Conservation (phyloP, 2,797 vertebrate species). For the Xiphorhynchus erythropygius region DNA sequence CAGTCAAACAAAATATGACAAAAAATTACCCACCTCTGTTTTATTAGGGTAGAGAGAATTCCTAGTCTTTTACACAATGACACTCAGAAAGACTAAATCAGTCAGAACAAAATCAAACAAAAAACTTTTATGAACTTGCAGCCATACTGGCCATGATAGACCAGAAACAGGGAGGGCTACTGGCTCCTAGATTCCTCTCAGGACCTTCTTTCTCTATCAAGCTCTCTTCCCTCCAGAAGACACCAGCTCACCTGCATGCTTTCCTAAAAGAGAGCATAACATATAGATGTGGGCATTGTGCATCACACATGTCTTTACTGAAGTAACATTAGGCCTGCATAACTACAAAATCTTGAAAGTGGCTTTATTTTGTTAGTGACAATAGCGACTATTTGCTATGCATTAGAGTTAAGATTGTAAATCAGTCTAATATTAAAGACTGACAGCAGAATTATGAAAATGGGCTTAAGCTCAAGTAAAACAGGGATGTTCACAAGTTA, state of each 20-base stretch:
- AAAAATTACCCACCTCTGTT: accelerated
- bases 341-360: background rate
- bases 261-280: background rate
- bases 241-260: background rate
- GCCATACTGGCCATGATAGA: background rate
- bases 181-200: background rate
- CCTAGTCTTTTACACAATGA: background rate
- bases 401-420: background rate
- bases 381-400: background rate
- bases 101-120: background rate
- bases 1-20: background rate
- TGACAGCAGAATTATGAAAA: background rate
- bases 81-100: background rate
- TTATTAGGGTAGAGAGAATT: background rate
- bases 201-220: background rate
- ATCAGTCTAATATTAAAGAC: background rate
- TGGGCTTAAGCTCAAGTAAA: background rate
- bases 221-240: background rate
- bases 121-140: background rate
- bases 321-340: background rate
- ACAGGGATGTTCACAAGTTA: background rate
- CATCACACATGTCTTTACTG: background rate
- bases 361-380: background rate
- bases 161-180: background rate
- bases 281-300: background rate